phyloP scores from a whole-genome alignment of 1,140 invertebrate genomes.

The Oryzaephilus surinamensis region DNA sequence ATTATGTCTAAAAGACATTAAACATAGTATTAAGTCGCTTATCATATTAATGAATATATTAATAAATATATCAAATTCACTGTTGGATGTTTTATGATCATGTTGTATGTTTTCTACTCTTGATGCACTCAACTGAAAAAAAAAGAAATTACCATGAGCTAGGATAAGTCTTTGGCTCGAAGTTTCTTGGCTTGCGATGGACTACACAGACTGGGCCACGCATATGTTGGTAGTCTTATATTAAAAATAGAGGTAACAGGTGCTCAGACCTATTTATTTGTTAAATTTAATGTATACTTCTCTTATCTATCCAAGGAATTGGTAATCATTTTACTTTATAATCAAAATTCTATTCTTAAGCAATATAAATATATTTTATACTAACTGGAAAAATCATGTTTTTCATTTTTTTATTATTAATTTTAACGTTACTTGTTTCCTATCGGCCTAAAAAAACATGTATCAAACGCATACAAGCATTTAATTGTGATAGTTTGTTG shows the following conservation, averaged over 20 bases:
- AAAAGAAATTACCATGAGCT: background rate
- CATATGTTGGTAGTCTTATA: constrained; percentile 26
- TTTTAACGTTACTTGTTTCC: background rate
- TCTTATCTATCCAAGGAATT: constrained; percentile 27
- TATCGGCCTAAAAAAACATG: constrained; percentile 21
- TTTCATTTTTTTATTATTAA: background rate
- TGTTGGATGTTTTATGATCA: constrained; percentile 28
- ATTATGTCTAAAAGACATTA: constrained; percentile 28
- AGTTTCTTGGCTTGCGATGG: constrained; percentile 9
- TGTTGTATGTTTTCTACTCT: constrained; percentile 29
- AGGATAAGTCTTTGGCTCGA: background rate
- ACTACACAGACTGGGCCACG: constrained; percentile 23
- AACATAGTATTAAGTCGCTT: constrained; percentile 29
- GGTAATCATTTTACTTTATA: constrained; percentile 23
- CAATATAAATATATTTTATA: too few relatives aligned
- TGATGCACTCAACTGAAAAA: too few relatives aligned
- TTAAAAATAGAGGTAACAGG: constrained; percentile 29
- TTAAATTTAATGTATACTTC: constrained; percentile 26
- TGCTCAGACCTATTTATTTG: constrained; percentile 30
- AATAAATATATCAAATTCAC: constrained; percentile 22
- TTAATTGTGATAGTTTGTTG: constrained; percentile 20
- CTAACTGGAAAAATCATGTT: background rate
- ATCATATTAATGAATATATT: constrained; percentile 19
- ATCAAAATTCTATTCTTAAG: background rate
- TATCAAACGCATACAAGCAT: constrained; percentile 3